A percentile compares a stretch with the other conserved stretches of the same genome.
These are phyloP conservation scores for Eilema griseolum DNA, from an alignment of 2,888 invertebrate genomes.

Conservation along the genomic window DNA sequence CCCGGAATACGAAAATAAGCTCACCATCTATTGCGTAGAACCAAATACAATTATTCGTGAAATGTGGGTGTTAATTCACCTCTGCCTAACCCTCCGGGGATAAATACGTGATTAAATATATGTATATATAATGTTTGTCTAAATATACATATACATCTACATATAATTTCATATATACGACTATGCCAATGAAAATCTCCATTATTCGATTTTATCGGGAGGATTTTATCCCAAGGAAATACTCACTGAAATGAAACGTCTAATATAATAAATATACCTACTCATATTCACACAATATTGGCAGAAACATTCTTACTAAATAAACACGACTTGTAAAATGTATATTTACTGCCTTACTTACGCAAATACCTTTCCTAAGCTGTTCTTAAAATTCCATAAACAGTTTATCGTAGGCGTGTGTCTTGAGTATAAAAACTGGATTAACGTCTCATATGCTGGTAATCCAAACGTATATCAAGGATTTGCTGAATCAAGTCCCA, in stretches of 20 bases:
- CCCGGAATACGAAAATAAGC: too few relatives aligned
- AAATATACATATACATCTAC: too few relatives aligned
- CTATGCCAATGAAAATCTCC: neutral
- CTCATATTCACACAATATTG: constrained; percentile 23
- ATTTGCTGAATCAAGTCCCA: constrained; percentile 64
- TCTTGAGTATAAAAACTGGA: constrained; percentile 74
- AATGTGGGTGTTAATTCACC: too few relatives aligned
- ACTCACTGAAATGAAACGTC: constrained; percentile 30
- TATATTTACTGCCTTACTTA: constrained; percentile 41
- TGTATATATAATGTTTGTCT: too few relatives aligned
- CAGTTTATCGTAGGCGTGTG: constrained; percentile 67
- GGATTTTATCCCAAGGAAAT: constrained; percentile 2
- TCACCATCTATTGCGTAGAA: too few relatives aligned
- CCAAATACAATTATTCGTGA: too few relatives aligned
- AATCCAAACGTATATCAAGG: constrained; percentile 73
- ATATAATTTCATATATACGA: too few relatives aligned
- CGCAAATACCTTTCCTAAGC: constrained; percentile 46
- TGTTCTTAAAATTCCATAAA: constrained; percentile 72
- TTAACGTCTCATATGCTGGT: constrained; percentile 70
- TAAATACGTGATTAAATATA: too few relatives aligned
- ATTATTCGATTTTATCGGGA: neutral
- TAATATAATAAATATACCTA: constrained; percentile 11
- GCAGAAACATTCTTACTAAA: constrained; percentile 31
- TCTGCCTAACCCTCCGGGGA: too few relatives aligned
- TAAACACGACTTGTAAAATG: constrained; percentile 39